Percentiles rank a stretch among this genome's conserved stretches.
These are phyloP conservation scores for Cyanistes caeruleus DNA, from an alignment of 2,113 vertebrate genomes.

Conservation along the genomic window DNA sequence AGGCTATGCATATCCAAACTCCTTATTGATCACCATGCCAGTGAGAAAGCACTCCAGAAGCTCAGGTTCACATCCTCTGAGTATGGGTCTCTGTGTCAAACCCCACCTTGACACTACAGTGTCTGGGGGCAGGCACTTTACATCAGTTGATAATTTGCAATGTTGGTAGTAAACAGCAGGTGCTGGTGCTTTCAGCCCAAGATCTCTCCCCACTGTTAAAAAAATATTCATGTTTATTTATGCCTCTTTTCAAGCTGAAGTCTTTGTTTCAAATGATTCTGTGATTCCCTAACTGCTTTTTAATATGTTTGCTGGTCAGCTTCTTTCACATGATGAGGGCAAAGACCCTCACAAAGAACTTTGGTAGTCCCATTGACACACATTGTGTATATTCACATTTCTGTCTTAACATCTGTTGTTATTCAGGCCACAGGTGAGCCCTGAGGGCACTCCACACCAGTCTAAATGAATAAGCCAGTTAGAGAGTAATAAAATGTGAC, in stretches of 20 bases:
- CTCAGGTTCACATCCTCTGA: background rate
- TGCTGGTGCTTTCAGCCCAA: background rate
- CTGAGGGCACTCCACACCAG: background rate
- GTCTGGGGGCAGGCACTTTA: background rate
- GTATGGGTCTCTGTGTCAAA: background rate
- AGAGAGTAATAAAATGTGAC: background rate
- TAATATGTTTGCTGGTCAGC: background rate
- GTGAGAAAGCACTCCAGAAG: background rate
- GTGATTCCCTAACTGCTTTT: background rate
- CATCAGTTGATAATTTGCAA: fast-evolving
- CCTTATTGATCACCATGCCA: fast-evolving
- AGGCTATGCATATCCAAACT: background rate
- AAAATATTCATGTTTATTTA: background rate
- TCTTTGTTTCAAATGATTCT: background rate
- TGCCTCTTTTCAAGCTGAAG: background rate
- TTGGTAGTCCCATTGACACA: background rate
- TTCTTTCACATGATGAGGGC: background rate
- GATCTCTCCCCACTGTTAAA: background rate
- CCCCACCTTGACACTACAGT: background rate
- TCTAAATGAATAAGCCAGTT: background rate
- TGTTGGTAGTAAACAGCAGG: background rate
- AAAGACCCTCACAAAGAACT: background rate
- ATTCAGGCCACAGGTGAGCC: background rate
- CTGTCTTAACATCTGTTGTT: conserved; percentile 1
- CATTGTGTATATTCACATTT: background rate